Percentiles rank a stretch among this genome's conserved stretches.
phyloP scores from a whole-genome alignment of 1,140 invertebrate genomes.

The Drosophila navojoa region DNA sequence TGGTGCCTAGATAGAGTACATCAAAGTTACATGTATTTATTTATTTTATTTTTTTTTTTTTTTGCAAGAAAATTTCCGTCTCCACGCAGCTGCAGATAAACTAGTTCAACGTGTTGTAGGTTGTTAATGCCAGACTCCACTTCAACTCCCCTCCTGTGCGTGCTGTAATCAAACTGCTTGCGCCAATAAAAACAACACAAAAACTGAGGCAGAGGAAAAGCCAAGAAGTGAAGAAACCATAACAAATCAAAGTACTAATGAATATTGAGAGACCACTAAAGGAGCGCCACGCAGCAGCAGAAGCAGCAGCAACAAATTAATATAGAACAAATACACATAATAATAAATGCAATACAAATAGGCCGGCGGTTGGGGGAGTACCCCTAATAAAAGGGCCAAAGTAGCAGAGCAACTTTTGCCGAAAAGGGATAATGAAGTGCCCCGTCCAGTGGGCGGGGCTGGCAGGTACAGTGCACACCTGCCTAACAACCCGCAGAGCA shows the following conservation, averaged over 20 bases:
- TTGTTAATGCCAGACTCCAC: constrained; percentile 17
- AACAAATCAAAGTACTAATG: constrained; percentile 81
- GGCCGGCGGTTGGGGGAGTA: constrained; percentile 8
- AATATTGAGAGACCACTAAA: constrained; percentile 79
- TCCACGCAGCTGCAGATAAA: constrained; percentile 65
- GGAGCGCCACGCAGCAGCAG: constrained; percentile 57
- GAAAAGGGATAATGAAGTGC: constrained; percentile 72
- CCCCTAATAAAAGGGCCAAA: constrained; percentile 43
- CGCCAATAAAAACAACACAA: constrained; percentile 73
- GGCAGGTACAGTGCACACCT: constrained; percentile 46
- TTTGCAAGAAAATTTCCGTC: constrained; percentile 47
- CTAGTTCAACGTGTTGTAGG: constrained; percentile 74
- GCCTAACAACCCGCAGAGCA: constrained; percentile 64
- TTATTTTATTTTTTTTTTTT: not conserved
- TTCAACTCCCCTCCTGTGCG: constrained; percentile 19
- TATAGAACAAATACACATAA: constrained; percentile 77
- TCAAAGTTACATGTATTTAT: constrained; percentile 15
- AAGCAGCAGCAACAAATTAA: constrained; percentile 70
- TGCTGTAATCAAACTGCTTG: constrained; percentile 73
- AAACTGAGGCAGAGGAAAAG: constrained; percentile 51
- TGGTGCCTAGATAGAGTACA: constrained; percentile 10
- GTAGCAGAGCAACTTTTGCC: constrained; percentile 54
- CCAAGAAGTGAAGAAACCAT: constrained; percentile 66
- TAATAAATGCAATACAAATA: constrained; percentile 65
- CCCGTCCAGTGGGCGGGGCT: not conserved